A percentile compares a stretch with the other conserved stretches of the same genome.
phyloP scores from a whole-genome alignment of 92 coral and sea anemone genomes.

The Phymanthus crucifer region DNA sequence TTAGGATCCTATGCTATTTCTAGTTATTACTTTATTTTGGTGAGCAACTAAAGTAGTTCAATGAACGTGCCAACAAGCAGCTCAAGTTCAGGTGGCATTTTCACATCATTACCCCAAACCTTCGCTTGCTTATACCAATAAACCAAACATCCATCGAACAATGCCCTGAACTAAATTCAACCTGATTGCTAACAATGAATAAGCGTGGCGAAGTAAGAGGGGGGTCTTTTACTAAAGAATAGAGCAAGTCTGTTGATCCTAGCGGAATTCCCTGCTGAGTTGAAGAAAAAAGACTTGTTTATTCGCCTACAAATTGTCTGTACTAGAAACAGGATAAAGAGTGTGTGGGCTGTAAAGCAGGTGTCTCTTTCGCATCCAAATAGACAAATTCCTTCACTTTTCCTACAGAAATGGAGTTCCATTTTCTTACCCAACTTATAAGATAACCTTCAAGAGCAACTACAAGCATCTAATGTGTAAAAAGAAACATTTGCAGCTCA shows the following conservation, averaged over 20 bases:
- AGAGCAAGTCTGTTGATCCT: background rate
- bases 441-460: too few relatives aligned
- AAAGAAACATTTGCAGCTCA: too few relatives aligned
- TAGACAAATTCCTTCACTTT: background rate
- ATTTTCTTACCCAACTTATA: too few relatives aligned
- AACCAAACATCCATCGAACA: background rate
- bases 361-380: background rate
- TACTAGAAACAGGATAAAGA: background rate
- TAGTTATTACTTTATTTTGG: too few relatives aligned
- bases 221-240: background rate
- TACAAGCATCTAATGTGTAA: too few relatives aligned
- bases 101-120: background rate
- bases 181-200: background rate
- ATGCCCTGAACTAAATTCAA: background rate
- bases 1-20: too few relatives aligned
- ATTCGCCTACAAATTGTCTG: background rate
- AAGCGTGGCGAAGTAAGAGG: background rate
- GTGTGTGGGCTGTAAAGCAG: background rate
- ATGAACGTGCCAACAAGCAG: background rate
- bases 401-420: background rate
- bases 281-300: background rate
- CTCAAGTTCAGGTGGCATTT: conserved; percentile 2
- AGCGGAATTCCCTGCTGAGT: background rate
- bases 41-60: too few relatives aligned
- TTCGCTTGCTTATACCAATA: background rate